These are phyloP conservation scores for Astur gentilis DNA, from an alignment of 2,113 vertebrate genomes.

Conservation along the genomic window DNA sequence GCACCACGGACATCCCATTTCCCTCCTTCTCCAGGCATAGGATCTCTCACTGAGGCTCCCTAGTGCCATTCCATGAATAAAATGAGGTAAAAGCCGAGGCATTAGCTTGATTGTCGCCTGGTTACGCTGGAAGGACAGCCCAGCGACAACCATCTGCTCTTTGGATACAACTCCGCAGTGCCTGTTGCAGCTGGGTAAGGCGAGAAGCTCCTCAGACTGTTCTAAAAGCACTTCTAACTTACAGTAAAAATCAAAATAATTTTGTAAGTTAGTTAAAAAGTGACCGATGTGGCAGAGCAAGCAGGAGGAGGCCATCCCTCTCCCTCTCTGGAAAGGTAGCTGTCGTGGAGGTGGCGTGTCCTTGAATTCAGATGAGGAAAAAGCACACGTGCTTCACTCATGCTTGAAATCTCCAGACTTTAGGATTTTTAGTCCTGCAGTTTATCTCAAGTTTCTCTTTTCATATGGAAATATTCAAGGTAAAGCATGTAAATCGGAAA, in stretches of 20 bases:
- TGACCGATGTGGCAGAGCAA: not conserved
- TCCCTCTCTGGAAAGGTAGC: not conserved
- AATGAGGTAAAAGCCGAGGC: not conserved
- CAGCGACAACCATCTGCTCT: not conserved
- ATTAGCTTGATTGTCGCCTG: not conserved
- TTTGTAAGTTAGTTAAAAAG: not conserved
- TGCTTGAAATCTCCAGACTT: not conserved
- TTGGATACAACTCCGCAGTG: not conserved
- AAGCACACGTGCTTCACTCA: not conserved
- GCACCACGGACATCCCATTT: fast-evolving
- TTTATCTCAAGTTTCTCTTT: constrained; percentile 13
- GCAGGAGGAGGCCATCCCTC: not conserved
- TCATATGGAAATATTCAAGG: constrained; percentile 10
- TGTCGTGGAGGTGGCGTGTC: not conserved
- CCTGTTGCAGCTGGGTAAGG: not conserved
- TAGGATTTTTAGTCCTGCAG: not conserved
- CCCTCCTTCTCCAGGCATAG: not conserved
- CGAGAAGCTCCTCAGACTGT: not conserved
- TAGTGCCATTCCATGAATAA: not conserved
- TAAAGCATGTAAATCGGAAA: not conserved
- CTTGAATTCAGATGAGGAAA: not conserved
- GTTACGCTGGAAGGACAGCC: not conserved
- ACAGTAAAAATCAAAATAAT: not conserved
- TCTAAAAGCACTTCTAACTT: not conserved
- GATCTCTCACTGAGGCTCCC: not conserved